Base-by-base conservation (phyloP, 2,113 vertebrate species). In the Labrus mixtus region DNA sequence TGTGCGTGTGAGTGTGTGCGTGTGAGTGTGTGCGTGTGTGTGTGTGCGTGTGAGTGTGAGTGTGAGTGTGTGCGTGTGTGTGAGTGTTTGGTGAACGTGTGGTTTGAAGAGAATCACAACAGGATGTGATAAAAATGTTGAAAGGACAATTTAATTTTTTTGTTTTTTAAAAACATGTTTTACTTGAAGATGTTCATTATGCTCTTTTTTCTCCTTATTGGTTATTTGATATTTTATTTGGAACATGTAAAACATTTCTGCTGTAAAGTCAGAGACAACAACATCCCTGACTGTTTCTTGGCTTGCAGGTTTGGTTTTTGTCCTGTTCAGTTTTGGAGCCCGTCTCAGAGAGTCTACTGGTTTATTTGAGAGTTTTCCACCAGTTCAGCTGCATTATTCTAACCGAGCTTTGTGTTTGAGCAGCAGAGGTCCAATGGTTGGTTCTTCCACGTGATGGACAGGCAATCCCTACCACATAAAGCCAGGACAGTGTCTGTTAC, bases 351-450 rank as follows among this genome's bases (percentile, higher is more conserved):
- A 29, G 11, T 12, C 12, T 6, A 16, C 15, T 17, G 4, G 15
- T 3, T 19, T 48, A 19, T 48, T 19, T 16, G 19, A 17, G 17
- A 48, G 46, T 48, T 19, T 46, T 48, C 17, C 46, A 48, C 46
- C 39, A 41, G 39, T 19, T 41, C 39, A 41, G 8, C 46, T 79
- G 9, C 74, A 82, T 86, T 83, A 83, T 91, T 89, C 39, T 68
- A 72, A 70, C 76, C 66, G 36, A 65, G 65, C 69, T 41, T 19
- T 70, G 45, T 81, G 74, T 85, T 85, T 83, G 73, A 78, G 84
- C 70, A 73, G 71, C 39, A 72, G 78, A 79, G 46, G 62, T 65
- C 57, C 75, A 75, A 50, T 51, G 13, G 16, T 59, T 20, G 22
- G 73, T 39, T 69, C 19, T 43, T 60, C 43, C 46, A 68, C 4